phyloP scores from a whole-genome alignment of 2,113 vertebrate genomes.

The Propithecus coquereli region DNA sequence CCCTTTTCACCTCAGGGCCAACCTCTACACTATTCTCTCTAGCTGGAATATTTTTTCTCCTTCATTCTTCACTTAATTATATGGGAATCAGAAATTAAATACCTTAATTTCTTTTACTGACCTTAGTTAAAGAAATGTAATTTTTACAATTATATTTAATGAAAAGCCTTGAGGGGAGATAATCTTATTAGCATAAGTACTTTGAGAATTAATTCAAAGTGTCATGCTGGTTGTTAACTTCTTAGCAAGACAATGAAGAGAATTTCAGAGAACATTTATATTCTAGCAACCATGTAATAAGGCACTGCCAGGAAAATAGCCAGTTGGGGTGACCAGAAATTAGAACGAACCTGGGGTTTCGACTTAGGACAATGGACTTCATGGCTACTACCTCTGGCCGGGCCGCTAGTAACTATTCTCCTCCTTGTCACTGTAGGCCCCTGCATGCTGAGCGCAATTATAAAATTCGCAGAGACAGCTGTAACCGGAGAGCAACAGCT shows the following conservation, averaged over 20 bases:
- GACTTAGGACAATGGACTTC: too few relatives aligned
- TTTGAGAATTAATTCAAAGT: conserved; percentile 66
- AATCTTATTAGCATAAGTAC: conserved; percentile 63
- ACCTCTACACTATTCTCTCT: background rate
- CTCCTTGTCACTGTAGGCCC: too few relatives aligned
- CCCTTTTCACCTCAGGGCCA: background rate
- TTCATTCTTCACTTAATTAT: conserved; percentile 63
- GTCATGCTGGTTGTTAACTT: conserved; percentile 46
- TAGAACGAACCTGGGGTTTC: too few relatives aligned
- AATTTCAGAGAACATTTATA: conserved; percentile 40
- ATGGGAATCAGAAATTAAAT: conserved; percentile 64
- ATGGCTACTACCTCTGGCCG: too few relatives aligned
- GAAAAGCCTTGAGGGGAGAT: conserved; percentile 63
- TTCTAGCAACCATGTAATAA: conserved; percentile 9
- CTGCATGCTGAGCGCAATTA: too few relatives aligned
- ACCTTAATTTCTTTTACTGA: conserved; percentile 67
- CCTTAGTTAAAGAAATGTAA: conserved; percentile 69
- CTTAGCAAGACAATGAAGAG: conserved; percentile 35
- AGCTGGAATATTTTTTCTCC: conserved; percentile 23
- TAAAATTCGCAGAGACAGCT: too few relatives aligned
- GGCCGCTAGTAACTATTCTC: too few relatives aligned
- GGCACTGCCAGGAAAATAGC: background rate
- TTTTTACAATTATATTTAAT: conserved; percentile 69
- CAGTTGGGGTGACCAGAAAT: background rate
- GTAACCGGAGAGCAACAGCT: too few relatives aligned